These are phyloP conservation scores for Hyperoplus lanceolatus DNA, from an alignment of 2,797 vertebrate genomes.

Conservation along the genomic window DNA sequence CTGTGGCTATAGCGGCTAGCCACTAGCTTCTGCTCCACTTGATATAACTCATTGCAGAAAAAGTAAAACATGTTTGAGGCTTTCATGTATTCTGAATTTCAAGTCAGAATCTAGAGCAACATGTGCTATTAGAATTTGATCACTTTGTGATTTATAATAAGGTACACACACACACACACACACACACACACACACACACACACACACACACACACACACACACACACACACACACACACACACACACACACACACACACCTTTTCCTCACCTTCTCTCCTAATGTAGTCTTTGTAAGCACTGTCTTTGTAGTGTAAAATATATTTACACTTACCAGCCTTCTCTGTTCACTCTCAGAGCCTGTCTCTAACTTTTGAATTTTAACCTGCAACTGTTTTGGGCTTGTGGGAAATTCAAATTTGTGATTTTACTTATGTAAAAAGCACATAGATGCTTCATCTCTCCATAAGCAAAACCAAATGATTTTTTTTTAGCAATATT, in stretches of 20 bases:
- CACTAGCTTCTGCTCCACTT: background rate
- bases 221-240: too few species aligned
- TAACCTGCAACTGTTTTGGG: background rate
- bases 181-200: too few species aligned
- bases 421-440: background rate
- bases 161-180: background rate
- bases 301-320: background rate
- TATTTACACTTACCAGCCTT: background rate
- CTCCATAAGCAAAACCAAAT: background rate
- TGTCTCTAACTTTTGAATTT: background rate
- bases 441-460: background rate
- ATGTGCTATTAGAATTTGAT: background rate
- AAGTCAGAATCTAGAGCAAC: background rate
- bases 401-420: background rate
- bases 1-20: background rate
- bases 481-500: slow-evolving; percentile 27
- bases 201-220: too few species aligned
- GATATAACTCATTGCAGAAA: background rate
- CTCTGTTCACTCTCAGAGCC: background rate
- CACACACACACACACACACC: too few species aligned
- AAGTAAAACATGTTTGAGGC: background rate
- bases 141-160: background rate
- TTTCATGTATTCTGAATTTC: background rate
- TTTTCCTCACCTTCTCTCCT: background rate
- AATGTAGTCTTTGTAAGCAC: background rate